Conservation (phyloP, 2,888 invertebrate species). For the Seladonia tumulorum region DNA sequence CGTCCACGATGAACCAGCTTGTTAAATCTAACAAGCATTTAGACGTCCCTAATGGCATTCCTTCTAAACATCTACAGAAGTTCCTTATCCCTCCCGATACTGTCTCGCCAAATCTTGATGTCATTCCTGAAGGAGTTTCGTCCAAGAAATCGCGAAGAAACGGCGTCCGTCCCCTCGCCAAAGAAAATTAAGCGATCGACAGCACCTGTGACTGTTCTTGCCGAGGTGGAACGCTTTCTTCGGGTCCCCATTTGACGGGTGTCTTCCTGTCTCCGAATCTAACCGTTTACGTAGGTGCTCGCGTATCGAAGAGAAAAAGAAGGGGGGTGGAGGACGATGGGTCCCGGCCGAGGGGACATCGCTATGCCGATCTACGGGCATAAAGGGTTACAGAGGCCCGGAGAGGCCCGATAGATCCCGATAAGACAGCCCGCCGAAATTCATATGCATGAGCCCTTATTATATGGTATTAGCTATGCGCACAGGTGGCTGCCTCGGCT, state of each 20-base stretch:
- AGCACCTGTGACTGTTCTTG: not conserved
- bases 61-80: not conserved
- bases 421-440: constrained; percentile 78
- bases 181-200: constrained; percentile 12
- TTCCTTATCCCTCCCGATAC: not conserved
- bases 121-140: not conserved
- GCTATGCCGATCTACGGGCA: constrained; percentile 53
- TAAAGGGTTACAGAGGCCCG: constrained; percentile 74
- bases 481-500: constrained; percentile 82
- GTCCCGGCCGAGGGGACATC: constrained; percentile 50
- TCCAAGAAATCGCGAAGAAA: not conserved
- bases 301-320: constrained; percentile 36
- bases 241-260: not conserved
- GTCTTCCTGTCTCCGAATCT: constrained; percentile 12
- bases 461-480: constrained; percentile 83
- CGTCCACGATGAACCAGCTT: not conserved
- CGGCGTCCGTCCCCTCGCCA: not conserved
- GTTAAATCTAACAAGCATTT: not conserved
- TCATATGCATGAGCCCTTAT: constrained; percentile 83
- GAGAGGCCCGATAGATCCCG: constrained; percentile 75
- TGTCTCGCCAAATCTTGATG: not conserved
- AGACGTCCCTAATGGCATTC: not conserved
- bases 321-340: constrained; percentile 51
- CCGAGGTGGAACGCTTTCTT: not conserved
- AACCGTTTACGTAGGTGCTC: constrained; percentile 45